Evolutionary conservation across 2,888 invertebrate species (phyloP), one percentile per base, ranked within the genome.

Genomic region (Sepiola atlantica): DNA sequence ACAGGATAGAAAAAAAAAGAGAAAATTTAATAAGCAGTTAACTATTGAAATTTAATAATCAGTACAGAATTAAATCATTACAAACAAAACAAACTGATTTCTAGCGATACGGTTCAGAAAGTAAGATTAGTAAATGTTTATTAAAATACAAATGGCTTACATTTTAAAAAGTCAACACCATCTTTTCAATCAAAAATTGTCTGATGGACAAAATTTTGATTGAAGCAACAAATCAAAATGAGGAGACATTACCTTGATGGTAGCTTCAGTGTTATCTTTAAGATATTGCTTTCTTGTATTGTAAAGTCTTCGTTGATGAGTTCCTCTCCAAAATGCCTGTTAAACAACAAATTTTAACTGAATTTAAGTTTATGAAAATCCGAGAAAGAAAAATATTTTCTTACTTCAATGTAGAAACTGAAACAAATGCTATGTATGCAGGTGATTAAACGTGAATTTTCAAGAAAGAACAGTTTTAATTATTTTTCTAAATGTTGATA

Each of bases 241-340:
- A 93, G 90, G n/a, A 14, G 90, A 45, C 55, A 35, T 94, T 95
- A 97, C 97, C 96, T 97, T 96, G 28, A 97, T 90, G 55, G 95
- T 95, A 55, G 96, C 95, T 24, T 95, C 95, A 94, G 95, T 95
- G 93, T 97, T 96, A 35, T 96, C 96, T 92, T 95, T 95, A 24
- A 97, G 95, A 94, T 95, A 97, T 35, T 96, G 94, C 91, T 95
- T 93, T 94, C 97, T 95, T 4, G 95, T 95, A 90, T 95, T 94
- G 95, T 96, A 97, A 28, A 95, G 95, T 55, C 95, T 96, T 94
- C 98, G 97, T 94, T 98, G 97, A 24, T 97, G 95, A 2, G 98
- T 96, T 95, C 97, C 97, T 94, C 98, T 97, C 98, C 98, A 98
- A 98, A 98, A 98, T 0, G 98, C 97, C 97, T 98, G 98, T 55